Evolutionary conservation across 1,140 invertebrate species (phyloP), one percentile per base, ranked within the genome.

Genomic region (Bradynema listronoti): DNA sequence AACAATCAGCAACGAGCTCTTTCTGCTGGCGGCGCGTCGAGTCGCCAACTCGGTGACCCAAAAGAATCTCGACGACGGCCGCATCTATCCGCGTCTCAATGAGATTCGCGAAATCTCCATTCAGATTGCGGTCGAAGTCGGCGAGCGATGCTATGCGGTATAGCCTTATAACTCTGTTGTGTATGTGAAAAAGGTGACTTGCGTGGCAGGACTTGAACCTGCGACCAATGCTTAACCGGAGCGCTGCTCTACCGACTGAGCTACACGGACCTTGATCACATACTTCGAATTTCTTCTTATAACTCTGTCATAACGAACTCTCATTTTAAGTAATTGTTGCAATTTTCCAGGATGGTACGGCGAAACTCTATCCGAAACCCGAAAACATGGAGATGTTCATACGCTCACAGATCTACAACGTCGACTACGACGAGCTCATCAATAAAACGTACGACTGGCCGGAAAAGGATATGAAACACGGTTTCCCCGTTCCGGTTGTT

Each of bases 11-110:
- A 89, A 95, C 72, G 86, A 88, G 68, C 84, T 92, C 69, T 95
- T 95, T 82, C 81, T 95, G 1, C 84, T 90, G 49, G 89, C 91
- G 24, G 88, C 91, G 25, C 83, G 87, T 82, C 86, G 86, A 27
- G 80, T 96, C 11, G 85, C 91, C 6, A 83, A 87, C n/a, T 81
- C 88, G 57, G 91, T 95, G 0, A 86, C 85, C 5, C 83, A 89
- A 50, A 82, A 84, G 5, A 87, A 97, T 80, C 81, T 97, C 36
- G 83, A 83, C 0, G 84, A 84, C 56, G 93, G 93, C n/a, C 87
- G 89, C 63, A 83, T 99, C 25, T 99, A 97, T 78, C 95, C 95
- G 14, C 90, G 91, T 0, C 81, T 98, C 7, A 80, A 83, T n/a
- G 84, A 86, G 16, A 92, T 99, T 70, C 84, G 86, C 61, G 85